Conservation (phyloP, 2,113 vertebrate genomes). For the Sialia sialis region DNA sequence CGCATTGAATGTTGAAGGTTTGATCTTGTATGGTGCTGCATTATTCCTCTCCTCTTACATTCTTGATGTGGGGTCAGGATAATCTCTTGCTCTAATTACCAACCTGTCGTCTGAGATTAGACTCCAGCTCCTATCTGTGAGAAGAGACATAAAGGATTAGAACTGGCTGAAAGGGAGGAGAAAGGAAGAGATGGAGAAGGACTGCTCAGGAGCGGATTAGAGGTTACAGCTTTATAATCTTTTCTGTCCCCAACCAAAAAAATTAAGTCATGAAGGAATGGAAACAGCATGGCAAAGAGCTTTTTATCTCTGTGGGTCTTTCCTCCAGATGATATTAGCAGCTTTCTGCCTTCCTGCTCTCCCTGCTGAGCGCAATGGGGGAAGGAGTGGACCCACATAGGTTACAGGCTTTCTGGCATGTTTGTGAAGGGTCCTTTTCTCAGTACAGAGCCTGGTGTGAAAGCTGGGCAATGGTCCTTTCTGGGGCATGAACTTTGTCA, state of each 20-base stretch:
- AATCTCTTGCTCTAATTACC: constrained; percentile 65
- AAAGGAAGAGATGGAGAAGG: constrained; percentile 48
- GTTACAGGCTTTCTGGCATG: not conserved
- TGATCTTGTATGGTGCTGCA: not conserved
- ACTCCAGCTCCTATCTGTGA: constrained; percentile 34
- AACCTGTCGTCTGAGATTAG: constrained; percentile 34
- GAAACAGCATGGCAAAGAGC: constrained; percentile 14
- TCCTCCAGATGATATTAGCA: not conserved
- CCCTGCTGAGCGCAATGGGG: not conserved
- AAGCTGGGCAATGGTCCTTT: not conserved
- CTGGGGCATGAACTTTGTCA: not conserved
- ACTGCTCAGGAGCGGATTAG: not conserved
- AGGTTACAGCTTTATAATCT: constrained; percentile 47
- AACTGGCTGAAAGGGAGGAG: constrained; percentile 32
- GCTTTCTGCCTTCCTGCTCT: constrained; percentile 1
- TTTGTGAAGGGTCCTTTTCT: not conserved
- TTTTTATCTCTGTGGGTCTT: constrained; percentile 1
- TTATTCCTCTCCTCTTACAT: constrained; percentile 30
- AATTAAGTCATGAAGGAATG: not conserved
- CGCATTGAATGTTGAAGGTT: not conserved
- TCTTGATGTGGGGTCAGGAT: constrained; percentile 32
- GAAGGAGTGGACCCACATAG: not conserved
- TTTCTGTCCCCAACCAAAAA: not conserved
- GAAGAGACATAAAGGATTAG: constrained; percentile 53
- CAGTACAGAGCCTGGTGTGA: not conserved